A percentile compares a stretch with the other conserved stretches of the same genome.
These are phyloP conservation scores for Chironomus tentans DNA, from an alignment of 2,888 invertebrate species.

Conservation along the genomic window DNA sequence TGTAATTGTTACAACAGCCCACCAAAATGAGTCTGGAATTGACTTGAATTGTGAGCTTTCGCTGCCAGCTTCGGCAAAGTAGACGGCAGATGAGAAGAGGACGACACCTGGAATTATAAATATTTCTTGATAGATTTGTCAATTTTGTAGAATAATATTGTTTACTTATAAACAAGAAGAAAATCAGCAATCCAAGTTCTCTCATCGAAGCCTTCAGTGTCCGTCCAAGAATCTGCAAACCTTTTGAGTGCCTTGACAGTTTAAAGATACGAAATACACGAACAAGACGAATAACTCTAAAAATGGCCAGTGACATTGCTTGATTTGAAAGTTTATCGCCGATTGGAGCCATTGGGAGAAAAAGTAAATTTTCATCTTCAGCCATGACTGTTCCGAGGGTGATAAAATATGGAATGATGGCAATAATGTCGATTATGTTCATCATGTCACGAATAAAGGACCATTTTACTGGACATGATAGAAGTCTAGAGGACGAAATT, in stretches of 20 bases:
- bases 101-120: constrained; percentile 71
- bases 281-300: constrained; percentile 96
- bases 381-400: constrained; percentile 97
- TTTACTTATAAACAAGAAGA: constrained; percentile 99
- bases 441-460: constrained; percentile 99
- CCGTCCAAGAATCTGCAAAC: constrained; percentile 96
- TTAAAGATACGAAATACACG: constrained; percentile 99
- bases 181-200: constrained; percentile 97
- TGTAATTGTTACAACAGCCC: constrained; percentile 96
- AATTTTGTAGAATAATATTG: too few relatives aligned
- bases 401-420: constrained; percentile 99
- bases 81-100: constrained; percentile 99
- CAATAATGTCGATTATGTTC: constrained; percentile 99
- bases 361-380: constrained; percentile 86
- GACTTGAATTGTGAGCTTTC: constrained; percentile 99
- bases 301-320: constrained; percentile 97
- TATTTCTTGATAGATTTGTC: background rate
- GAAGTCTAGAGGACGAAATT: constrained; percentile 53
- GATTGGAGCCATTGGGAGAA: constrained; percentile 81
- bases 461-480: constrained; percentile 97
- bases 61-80: constrained; percentile 99
- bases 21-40: constrained; percentile 99
- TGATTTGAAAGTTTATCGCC: constrained; percentile 93
- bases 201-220: constrained; percentile 99
- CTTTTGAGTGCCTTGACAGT: constrained; percentile 98